Evolutionary conservation across 2,888 invertebrate genomes (phyloP).

Genomic region (Neoitamus cyanurus): DNA sequence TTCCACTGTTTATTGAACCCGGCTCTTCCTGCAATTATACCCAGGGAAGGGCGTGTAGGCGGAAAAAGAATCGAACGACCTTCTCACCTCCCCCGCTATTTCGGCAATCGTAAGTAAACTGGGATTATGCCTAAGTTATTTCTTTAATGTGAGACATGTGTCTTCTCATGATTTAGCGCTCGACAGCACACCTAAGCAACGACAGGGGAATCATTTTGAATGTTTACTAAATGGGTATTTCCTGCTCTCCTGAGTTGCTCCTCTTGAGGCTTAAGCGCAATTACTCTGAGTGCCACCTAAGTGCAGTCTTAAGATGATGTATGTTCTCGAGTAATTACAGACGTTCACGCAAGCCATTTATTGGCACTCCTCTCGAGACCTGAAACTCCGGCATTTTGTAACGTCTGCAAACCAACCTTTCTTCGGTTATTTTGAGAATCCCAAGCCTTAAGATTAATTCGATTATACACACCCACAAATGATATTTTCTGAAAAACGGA

Average conservation of each 20-base stretch:
- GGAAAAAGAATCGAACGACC: slow-evolving; percentile 2
- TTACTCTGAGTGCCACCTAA: neutral
- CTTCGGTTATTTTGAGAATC: neutral
- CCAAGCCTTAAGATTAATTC: neutral
- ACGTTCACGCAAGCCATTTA: neutral
- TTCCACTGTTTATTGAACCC: slow-evolving; percentile 33
- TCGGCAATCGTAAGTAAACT: slow-evolving; percentile 10
- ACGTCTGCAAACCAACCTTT: neutral
- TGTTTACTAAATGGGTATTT: slow-evolving; percentile 26
- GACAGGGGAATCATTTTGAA: slow-evolving; percentile 8
- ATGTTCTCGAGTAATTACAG: neutral
- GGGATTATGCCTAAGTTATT: slow-evolving; percentile 6
- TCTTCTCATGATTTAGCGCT: slow-evolving; percentile 14
- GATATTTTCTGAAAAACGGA: neutral
- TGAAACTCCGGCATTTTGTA: neutral
- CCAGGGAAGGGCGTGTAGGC: neutral
- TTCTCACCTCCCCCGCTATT: neutral
- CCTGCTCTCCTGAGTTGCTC: neutral
- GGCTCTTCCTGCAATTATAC: slow-evolving; percentile 20
- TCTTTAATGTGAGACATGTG: slow-evolving; percentile 15
- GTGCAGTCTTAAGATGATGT: neutral
- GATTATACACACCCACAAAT: neutral
- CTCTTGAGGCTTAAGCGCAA: neutral
- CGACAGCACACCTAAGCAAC: neutral
- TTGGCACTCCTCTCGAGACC: neutral